Evolutionary conservation across 2,113 vertebrate species (phyloP).

Genomic region (Heterocephalus glaber): DNA sequence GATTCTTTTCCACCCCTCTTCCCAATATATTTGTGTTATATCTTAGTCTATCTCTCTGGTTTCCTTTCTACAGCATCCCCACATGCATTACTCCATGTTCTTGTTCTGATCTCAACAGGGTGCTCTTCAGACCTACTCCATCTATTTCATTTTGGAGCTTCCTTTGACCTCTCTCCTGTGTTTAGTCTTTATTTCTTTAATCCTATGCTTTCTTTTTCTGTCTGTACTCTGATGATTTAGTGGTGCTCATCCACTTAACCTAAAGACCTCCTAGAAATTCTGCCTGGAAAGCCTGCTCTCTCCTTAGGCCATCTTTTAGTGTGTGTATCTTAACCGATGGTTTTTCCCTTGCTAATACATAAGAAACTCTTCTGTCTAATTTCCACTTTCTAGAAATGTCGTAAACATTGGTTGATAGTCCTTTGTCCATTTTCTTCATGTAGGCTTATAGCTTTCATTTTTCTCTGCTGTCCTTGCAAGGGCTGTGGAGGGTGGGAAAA

Average conservation of each 20-base stretch:
- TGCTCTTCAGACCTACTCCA: neutral
- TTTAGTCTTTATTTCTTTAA: neutral
- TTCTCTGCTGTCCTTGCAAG: neutral
- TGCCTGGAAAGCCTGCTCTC: neutral
- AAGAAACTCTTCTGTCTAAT: neutral
- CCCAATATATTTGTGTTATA: neutral
- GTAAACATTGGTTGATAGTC: neutral
- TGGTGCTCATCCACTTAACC: neutral
- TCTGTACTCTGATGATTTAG: neutral
- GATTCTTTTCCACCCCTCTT: neutral
- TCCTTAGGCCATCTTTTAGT: neutral
- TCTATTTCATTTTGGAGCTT: neutral
- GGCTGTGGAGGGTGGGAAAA: neutral
- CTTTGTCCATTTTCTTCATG: neutral
- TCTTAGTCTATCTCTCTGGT: neutral
- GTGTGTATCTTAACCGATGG: fast-evolving
- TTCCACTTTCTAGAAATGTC: neutral
- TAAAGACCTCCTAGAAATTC: neutral
- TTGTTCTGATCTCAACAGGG: neutral
- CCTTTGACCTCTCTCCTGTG: neutral
- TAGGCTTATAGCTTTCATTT: neutral
- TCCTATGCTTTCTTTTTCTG: neutral
- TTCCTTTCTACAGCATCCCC: constrained; percentile 1
- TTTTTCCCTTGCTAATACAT: neutral
- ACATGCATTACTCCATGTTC: neutral